Conservation (phyloP, 2,888 invertebrate genomes). For the Lissonota sp. region DNA sequence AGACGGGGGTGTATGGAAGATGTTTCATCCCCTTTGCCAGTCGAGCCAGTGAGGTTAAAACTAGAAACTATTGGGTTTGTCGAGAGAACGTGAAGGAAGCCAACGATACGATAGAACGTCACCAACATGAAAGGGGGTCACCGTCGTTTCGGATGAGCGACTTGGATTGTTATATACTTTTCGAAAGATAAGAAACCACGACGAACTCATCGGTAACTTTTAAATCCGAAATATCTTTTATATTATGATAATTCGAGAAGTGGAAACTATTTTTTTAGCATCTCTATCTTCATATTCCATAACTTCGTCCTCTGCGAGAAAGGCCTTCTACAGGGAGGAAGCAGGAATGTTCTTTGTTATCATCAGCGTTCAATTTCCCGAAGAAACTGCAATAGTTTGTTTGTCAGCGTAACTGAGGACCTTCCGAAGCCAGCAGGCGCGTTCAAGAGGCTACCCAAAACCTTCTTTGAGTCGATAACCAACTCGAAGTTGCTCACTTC, state of each 20-base stretch:
- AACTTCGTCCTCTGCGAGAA: too few species aligned
- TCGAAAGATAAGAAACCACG: background rate
- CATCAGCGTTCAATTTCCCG: constrained; percentile 33
- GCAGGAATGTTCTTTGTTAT: constrained; percentile 7
- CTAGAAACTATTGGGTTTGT: constrained; percentile 70
- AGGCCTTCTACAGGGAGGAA: background rate
- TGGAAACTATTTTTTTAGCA: background rate
- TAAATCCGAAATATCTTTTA: background rate
- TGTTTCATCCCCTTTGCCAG: constrained; percentile 48
- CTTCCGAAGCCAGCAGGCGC: constrained; percentile 15
- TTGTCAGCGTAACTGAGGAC: constrained; percentile 34
- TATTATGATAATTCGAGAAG: background rate
- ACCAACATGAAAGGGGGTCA: background rate
- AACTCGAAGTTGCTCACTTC: constrained; percentile 41
- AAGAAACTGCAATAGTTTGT: constrained; percentile 29
- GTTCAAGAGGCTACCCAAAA: constrained; percentile 36
- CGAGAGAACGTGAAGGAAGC: constrained; percentile 51
- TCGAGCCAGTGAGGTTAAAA: constrained; percentile 58
- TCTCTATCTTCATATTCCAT: too few species aligned
- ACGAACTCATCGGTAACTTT: background rate
- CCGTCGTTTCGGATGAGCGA: background rate
- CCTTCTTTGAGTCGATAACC: constrained; percentile 36
- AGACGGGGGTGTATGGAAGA: background rate
- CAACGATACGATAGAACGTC: background rate
- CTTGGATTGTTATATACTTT: background rate